phyloP scores from a whole-genome alignment of 1,140 invertebrate species.

The Physella acuta region DNA sequence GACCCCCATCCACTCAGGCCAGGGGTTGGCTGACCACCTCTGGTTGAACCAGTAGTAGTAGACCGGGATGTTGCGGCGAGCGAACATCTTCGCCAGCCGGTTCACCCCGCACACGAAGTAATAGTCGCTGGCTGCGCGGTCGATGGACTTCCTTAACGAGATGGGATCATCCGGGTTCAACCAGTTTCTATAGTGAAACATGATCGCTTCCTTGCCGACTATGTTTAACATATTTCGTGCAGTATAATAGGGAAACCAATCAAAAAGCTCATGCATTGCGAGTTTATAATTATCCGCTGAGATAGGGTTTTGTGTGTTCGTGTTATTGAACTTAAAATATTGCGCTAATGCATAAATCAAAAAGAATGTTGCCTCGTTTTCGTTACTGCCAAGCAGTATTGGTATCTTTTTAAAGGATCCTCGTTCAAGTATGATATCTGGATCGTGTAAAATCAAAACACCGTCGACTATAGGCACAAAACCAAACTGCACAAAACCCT shows the following conservation, averaged over 20 bases:
- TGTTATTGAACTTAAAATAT: not conserved
- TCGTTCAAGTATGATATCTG: constrained; percentile 73
- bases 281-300: not conserved
- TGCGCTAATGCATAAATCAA: constrained; percentile 77
- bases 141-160: constrained; percentile 80
- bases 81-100: constrained; percentile 86
- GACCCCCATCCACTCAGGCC: constrained; percentile 94
- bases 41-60: constrained; percentile 96
- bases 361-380: constrained; percentile 87
- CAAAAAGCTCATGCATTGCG: not conserved
- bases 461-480: constrained; percentile 94
- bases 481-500: constrained; percentile 76
- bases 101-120: constrained; percentile 95
- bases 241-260: constrained; percentile 51
- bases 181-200: constrained; percentile 92
- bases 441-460: constrained; percentile 83
- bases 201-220: constrained; percentile 80
- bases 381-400: constrained; percentile 86
- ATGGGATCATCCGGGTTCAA: constrained; percentile 80
- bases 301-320: too few relatives aligned
- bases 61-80: constrained; percentile 73
- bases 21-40: constrained; percentile 77
- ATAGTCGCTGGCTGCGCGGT: constrained; percentile 95
- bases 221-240: constrained; percentile 71
- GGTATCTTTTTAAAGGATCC: constrained; percentile 92